Base-by-base conservation (phyloP, 2,888 invertebrate genomes). In the Troides helena region DNA sequence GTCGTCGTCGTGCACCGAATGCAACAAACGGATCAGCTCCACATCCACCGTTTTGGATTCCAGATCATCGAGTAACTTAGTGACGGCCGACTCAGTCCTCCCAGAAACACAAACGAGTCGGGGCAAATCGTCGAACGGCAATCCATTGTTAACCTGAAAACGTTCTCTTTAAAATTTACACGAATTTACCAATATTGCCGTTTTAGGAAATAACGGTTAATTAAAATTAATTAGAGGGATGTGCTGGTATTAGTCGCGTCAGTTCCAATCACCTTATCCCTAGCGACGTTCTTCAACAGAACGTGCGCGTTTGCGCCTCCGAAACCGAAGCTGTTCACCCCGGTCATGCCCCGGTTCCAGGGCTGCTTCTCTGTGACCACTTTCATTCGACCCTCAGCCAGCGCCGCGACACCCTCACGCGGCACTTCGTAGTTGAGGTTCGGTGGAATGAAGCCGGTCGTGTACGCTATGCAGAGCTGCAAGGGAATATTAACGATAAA, bases 311-410 rank as follows among this genome's bases (percentile, higher is more conserved):
- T 98, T 5, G 96, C 96, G 0, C 99, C 99, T 43, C 98, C 98
- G 81, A 99, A 99, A 0, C 98, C 98, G 83, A 98, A 99, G 14
- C 97, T 98, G 90, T 97, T 99, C 36, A 98, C 93, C 5, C 96
- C 98, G 36, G 96, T 95, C 80, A 96, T 93, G 25, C 97, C 96
- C 46, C 96, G 95, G 50, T 94, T 87, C 94, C 97, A 96, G 0
- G 94, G 94, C 30, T 88, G 95, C 82, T 92, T 94, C 64, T 95
- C 96, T 0, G 95, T 94, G 0, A 99, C 95, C 0, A 99, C 97
- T 75, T 94, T 80, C 46, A 96, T 83, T 60, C 95, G 89, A 0
- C 95, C 95, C 46, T 95, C 94, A 0, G 92, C 89, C 0, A 97
- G 82, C 0, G 95, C 94, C 21, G 93, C 87, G 0, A 96, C 93